Evolutionary conservation across 2,888 invertebrate species (phyloP), one percentile per base, ranked within the genome.

Genomic region (Coecobrya sp.): DNA sequence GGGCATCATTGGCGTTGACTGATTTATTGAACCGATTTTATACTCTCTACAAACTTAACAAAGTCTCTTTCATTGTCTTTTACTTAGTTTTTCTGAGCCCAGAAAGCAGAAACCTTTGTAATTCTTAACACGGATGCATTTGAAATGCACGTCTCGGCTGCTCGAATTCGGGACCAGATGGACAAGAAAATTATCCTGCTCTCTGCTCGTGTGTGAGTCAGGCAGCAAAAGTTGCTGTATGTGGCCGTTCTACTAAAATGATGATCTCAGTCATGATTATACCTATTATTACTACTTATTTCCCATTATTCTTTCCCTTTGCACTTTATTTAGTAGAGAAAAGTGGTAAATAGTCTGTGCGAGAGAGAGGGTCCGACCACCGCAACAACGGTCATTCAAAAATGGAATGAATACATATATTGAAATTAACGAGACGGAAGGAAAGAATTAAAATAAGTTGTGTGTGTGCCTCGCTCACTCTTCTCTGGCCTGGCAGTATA

Each of bases 361-460:
- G n/a, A 52, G 27, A 52, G 22, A 79, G 4, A 30, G 19, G 36
- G 36, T 4, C 76, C 76, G 76, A 76, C 76, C 76, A 76, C 76
- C 76, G 19, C 27, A 5, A 79, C 76, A 52, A 52, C 52, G 25
- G 30, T 49, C 79, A 79, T 7, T 52, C 3, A 5, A 25, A 49
- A 76, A 30, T 10, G 22, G 16, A 49, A 42, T 76, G 52, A 79
- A 52, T 52, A n/a, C n/a, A n/a, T n/a, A n/a, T n/a, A 79, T 79
- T 79, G 25, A 79, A 79, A 79, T 79, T 76, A 76, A 76, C 22
- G 49, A 76, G 79, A 52, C 49, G 79, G 52, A 79, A 79, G 79
- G 79, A 79, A 52, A 52, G 79, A 79, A 79, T 79, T 79, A 79
- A 52, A 79, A 52, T 27, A 10, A 65, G 19, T 19, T 73, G 73